These are phyloP conservation scores for Ophioderma brevispina DNA, from an alignment of 35 echinoderm and acorn worm species.

Conservation along the genomic window DNA sequence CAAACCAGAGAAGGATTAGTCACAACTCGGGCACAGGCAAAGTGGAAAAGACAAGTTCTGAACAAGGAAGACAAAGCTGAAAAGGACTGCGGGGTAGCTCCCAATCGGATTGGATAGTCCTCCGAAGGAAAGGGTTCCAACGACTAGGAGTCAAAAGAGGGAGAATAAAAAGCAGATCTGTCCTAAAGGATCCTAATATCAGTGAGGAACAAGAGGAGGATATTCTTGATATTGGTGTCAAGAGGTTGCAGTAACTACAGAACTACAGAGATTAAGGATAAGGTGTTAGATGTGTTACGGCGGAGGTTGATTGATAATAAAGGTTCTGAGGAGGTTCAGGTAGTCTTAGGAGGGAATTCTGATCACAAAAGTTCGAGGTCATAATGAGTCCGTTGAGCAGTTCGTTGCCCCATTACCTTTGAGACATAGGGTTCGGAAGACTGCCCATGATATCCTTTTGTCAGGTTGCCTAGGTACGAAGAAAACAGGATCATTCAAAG, in stretches of 20 bases:
- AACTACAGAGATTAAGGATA: neutral
- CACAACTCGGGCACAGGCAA: neutral
- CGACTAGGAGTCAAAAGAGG: neutral
- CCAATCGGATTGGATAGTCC: neutral
- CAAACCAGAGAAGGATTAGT: neutral
- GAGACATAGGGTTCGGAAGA: neutral
- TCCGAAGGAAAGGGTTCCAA: neutral
- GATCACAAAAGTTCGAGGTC: neutral
- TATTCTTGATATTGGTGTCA: neutral
- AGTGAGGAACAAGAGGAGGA: neutral
- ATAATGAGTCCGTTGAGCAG: neutral
- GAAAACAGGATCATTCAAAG: conserved; percentile 39
- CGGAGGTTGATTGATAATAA: neutral
- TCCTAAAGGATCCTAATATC: neutral
- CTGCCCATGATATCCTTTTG: conserved; percentile 42
- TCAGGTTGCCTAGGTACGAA: conserved; percentile 41
- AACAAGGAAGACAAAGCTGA: neutral
- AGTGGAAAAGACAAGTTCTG: neutral
- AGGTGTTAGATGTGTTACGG: neutral
- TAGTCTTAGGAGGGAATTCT: neutral
- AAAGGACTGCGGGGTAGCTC: neutral
- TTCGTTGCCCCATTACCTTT: neutral
- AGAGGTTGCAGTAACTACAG: neutral
- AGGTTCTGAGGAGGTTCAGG: neutral
- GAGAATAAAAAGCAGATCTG: neutral